A percentile compares a stretch with the other conserved stretches of the same genome.
phyloP scores from a whole-genome alignment of 2,888 invertebrate species.

The Leptura quadrifasciata region DNA sequence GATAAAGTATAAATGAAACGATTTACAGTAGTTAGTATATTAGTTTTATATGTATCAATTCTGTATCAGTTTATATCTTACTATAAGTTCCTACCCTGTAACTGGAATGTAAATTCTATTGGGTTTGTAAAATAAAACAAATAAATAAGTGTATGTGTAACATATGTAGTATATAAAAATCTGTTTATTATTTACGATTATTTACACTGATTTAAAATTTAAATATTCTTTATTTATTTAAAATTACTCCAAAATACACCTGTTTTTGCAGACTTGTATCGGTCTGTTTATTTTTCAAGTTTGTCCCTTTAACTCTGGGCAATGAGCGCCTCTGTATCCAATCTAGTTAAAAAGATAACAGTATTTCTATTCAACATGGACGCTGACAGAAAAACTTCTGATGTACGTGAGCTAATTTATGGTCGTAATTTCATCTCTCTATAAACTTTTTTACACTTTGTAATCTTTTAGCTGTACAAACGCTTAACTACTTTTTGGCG shows the following conservation, averaged over 20 bases:
- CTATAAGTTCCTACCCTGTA: no score
- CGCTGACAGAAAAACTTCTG: conserved; percentile 60
- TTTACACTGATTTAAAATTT: no score
- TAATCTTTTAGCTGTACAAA: conserved; percentile 56
- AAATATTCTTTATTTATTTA: neutral
- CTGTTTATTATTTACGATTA: no score
- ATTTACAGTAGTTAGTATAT: no score
- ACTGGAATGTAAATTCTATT: no score
- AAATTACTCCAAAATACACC: neutral
- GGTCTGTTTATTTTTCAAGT: neutral
- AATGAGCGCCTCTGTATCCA: conserved; percentile 41
- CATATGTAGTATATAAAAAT: no score
- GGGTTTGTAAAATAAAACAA: no score
- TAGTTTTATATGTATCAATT: no score
- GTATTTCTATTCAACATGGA: conserved; percentile 60
- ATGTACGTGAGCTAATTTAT: conserved; percentile 70
- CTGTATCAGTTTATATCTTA: no score
- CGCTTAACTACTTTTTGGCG: conserved; percentile 69
- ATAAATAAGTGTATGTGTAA: no score
- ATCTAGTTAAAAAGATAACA: conserved; percentile 60
- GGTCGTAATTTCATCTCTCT: conserved; percentile 68
- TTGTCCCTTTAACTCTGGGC: neutral
- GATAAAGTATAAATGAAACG: no score
- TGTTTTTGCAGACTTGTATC: neutral
- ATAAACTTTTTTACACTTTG: conserved; percentile 53